Conservation (phyloP, 2,888 invertebrate species). For the Cantharis rustica region DNA sequence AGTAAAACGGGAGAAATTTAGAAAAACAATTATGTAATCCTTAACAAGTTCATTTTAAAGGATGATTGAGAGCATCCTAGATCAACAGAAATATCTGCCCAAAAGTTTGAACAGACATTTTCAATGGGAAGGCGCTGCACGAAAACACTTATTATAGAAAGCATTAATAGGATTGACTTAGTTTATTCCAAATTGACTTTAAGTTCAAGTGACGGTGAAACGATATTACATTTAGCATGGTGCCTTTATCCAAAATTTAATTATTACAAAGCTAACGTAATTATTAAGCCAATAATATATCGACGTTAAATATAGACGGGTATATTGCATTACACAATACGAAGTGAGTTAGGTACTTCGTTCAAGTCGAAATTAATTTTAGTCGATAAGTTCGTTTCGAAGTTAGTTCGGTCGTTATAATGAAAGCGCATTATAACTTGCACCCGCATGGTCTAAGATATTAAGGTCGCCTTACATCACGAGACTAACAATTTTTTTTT, state of each 20-base stretch:
- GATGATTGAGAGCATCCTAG: neutral
- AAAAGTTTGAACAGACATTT: neutral
- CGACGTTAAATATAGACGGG: slow-evolving; percentile 8
- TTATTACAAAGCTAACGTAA: slow-evolving; percentile 15
- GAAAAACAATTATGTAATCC: neutral
- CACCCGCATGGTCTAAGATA: no score
- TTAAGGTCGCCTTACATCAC: neutral
- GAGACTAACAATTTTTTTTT: neutral
- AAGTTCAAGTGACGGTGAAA: slow-evolving; percentile 3
- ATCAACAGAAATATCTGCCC: neutral
- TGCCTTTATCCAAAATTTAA: slow-evolving; percentile 12
- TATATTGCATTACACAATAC: slow-evolving; percentile 8
- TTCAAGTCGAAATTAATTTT: neutral
- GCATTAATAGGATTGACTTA: slow-evolving; percentile 11
- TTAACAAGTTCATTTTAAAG: neutral
- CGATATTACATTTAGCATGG: slow-evolving; percentile 14
- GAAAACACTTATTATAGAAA: neutral
- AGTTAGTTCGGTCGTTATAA: neutral
- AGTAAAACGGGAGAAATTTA: neutral
- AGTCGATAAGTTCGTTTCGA: neutral
- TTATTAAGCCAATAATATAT: slow-evolving; percentile 16
- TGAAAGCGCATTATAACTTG: neutral
- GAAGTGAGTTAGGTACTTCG: neutral
- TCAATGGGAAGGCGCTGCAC: neutral
- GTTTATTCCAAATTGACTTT: slow-evolving; percentile 5